These are phyloP conservation scores for Oegoconia quadripuncta DNA, from an alignment of 2,888 invertebrate genomes.

Conservation along the genomic window DNA sequence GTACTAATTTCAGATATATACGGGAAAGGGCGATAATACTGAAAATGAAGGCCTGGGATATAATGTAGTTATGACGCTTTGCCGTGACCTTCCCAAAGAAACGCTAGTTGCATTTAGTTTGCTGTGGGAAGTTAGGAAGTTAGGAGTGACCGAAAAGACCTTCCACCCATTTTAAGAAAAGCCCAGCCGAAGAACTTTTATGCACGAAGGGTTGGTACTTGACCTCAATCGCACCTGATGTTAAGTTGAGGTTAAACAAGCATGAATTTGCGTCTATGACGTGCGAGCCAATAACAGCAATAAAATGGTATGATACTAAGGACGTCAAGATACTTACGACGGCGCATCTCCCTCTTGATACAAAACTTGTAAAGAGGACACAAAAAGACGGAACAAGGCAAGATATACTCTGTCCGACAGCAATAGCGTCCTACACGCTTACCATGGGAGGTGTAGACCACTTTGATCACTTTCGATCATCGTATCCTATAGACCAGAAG, in stretches of 20 bases:
- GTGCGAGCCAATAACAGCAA: constrained; percentile 21
- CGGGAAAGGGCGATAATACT: constrained; percentile 1
- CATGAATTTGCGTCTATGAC: constrained; percentile 26
- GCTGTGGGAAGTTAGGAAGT: neutral
- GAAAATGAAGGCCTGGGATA: constrained; percentile 1
- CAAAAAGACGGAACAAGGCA: constrained; percentile 35
- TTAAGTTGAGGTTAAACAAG: constrained; percentile 21
- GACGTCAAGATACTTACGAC: constrained; percentile 25
- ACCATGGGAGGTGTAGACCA: constrained; percentile 28
- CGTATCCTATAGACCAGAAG: constrained; percentile 28
- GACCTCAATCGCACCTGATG: too few relatives aligned
- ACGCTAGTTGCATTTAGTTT: constrained; percentile 24
- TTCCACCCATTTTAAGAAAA: constrained; percentile 21
- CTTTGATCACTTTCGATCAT: constrained; percentile 29
- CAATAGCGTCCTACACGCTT: constrained; percentile 33
- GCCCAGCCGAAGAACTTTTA: constrained; percentile 21
- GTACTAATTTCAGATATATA: constrained; percentile 27
- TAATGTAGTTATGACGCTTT: constrained; percentile 16
- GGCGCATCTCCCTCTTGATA: constrained; percentile 26
- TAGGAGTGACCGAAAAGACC: constrained; percentile 16
- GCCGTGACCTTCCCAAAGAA: constrained; percentile 17
- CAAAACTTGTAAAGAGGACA: constrained; percentile 26
- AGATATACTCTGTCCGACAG: constrained; percentile 31
- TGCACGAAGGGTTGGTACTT: too few relatives aligned
- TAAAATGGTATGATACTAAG: constrained; percentile 23